These are phyloP conservation scores for Lepeophtheirus nordmannii DNA, from an alignment of 2,888 invertebrate species.

Conservation along the genomic window DNA sequence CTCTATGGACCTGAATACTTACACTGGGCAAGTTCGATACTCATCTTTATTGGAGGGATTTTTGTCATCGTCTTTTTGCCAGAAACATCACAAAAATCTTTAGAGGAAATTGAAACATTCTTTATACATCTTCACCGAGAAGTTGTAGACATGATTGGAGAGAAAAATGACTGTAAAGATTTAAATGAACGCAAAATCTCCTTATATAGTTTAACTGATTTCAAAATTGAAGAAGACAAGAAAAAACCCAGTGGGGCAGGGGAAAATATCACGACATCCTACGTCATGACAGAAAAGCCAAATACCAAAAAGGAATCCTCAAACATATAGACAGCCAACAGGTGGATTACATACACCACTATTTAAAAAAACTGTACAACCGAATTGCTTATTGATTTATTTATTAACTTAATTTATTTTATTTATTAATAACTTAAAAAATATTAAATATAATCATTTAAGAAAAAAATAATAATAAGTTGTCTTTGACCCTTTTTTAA, in stretches of 20 bases:
- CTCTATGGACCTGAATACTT: not conserved
- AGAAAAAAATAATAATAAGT: too few relatives aligned
- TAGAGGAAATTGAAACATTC: not conserved
- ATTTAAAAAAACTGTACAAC: too few relatives aligned
- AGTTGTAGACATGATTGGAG: not conserved
- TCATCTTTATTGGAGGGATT: not conserved
- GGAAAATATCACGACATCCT: not conserved
- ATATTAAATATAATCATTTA: too few relatives aligned
- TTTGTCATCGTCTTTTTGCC: not conserved
- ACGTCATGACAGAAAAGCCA: not conserved
- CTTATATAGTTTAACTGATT: not conserved
- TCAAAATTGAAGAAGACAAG: not conserved
- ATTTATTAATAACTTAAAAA: too few relatives aligned
- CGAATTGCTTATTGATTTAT: too few relatives aligned
- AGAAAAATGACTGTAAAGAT: not conserved
- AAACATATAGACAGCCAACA: too few relatives aligned
- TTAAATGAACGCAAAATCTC: not conserved
- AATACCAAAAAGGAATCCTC: not conserved
- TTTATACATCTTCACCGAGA: not conserved
- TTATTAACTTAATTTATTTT: too few relatives aligned
- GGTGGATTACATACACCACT: too few relatives aligned
- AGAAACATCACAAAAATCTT: not conserved
- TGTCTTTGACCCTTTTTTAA: too few relatives aligned
- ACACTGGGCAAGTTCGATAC: not conserved
- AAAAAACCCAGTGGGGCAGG: not conserved